phyloP scores from a whole-genome alignment of 2,888 invertebrate genomes.

The Scaptodrosophila latifasciaeformis region DNA sequence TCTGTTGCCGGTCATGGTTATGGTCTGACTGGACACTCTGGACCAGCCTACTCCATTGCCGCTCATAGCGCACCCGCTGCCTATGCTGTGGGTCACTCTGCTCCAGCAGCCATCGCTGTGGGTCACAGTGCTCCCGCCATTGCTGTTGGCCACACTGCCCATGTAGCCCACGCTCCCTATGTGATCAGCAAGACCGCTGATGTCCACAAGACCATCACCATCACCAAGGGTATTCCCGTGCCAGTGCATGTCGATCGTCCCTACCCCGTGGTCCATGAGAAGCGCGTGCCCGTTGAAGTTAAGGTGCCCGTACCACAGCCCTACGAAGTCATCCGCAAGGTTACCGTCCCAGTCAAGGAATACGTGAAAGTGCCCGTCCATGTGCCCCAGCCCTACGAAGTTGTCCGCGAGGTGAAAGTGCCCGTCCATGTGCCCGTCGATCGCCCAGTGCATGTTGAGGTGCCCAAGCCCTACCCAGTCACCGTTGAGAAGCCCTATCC shows the following conservation, averaged over 20 bases:
- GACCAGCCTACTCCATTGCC: conserved; percentile 43
- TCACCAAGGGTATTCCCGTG: conserved; percentile 84
- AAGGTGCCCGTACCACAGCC: conserved; percentile 82
- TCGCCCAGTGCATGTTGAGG: conserved; percentile 81
- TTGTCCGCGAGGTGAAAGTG: conserved; percentile 78
- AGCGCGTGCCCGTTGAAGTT: conserved; percentile 79
- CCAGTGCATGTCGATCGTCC: conserved; percentile 85
- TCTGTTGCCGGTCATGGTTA: conserved; percentile 76
- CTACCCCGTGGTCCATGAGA: conserved; percentile 81
- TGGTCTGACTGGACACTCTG: conserved; percentile 59
- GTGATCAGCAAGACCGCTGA: conserved; percentile 77
- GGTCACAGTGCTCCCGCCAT: conserved; percentile 41
- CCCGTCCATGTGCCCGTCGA: conserved; percentile 81
- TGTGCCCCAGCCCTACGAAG: conserved; percentile 78
- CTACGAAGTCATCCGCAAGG: conserved; percentile 82
- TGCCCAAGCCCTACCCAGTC: conserved; percentile 81
- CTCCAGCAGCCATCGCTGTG: conserved; percentile 37
- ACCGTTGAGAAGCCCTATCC: conserved; percentile 81
- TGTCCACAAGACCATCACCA: conserved; percentile 81
- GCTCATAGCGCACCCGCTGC: conserved; percentile 65
- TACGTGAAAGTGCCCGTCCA: conserved; percentile 81
- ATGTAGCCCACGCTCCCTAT: conserved; percentile 57
- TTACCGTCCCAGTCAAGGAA: conserved; percentile 82
- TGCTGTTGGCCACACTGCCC: conserved; percentile 46
- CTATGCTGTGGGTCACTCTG: conserved; percentile 62